A percentile compares a stretch with the other conserved stretches of the same genome.
phyloP scores from a whole-genome alignment of 2,113 vertebrate species.

The Loxodonta africana region DNA sequence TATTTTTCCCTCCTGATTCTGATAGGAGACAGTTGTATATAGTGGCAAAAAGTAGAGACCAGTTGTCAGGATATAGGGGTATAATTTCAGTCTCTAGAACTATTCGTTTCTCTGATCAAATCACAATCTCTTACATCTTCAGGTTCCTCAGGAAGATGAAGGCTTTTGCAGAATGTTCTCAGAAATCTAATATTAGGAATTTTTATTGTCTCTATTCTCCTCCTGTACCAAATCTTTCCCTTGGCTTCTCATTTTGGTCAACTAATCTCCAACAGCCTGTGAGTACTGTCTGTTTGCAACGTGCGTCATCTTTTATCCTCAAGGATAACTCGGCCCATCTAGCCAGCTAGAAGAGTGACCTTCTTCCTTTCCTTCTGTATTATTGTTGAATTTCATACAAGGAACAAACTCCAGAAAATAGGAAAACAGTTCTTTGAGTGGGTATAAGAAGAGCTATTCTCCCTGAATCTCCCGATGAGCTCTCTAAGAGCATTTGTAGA shows the following conservation, averaged over 20 bases:
- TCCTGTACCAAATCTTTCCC: background rate
- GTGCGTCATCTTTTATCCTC: background rate
- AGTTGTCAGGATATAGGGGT: background rate
- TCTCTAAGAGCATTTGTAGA: background rate
- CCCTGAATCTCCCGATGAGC: background rate
- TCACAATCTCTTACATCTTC: background rate
- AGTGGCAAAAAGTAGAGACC: background rate
- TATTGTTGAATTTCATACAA: background rate
- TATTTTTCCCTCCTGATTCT: background rate
- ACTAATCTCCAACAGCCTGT: background rate
- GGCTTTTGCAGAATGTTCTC: background rate
- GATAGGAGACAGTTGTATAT: background rate
- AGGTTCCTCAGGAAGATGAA: background rate
- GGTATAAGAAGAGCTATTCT: background rate
- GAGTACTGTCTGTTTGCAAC: background rate
- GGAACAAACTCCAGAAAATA: background rate
- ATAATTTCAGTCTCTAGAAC: background rate
- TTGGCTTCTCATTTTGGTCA: background rate
- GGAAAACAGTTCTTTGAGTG: background rate
- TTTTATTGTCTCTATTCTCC: background rate
- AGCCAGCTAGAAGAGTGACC: fast-evolving
- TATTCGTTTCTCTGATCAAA: background rate
- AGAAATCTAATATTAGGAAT: background rate
- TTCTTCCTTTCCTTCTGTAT: background rate
- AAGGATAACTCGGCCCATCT: background rate